Conservation (phyloP, 2,797 vertebrate species). For the Anolis apletophallus region DNA sequence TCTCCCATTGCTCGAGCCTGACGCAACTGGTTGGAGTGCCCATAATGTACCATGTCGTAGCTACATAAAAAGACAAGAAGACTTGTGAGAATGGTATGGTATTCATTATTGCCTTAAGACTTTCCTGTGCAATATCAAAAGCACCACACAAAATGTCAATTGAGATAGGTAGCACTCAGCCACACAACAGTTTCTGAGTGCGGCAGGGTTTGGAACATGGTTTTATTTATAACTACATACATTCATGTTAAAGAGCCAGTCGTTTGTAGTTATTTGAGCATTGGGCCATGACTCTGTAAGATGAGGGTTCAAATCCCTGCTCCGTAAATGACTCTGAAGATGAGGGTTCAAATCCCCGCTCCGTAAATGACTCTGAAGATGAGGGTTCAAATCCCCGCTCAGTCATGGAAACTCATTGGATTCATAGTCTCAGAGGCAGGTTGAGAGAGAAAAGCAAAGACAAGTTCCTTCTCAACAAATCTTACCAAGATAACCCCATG, state of each 20-base stretch:
- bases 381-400: too few relatives aligned
- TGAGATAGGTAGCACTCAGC: background rate
- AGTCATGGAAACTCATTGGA: too few relatives aligned
- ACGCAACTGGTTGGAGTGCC: constrained; percentile 95
- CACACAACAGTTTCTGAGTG: background rate
- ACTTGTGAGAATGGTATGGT: constrained; percentile 14
- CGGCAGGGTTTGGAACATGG: background rate
- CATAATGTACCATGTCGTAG: constrained; percentile 98
- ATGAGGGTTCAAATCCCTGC: too few relatives aligned
- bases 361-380: too few relatives aligned
- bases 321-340: too few relatives aligned
- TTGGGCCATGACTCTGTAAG: too few relatives aligned
- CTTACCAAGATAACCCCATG: too few relatives aligned
- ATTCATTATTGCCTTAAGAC: background rate
- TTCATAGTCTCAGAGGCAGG: too few relatives aligned
- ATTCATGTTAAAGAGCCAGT: background rate
- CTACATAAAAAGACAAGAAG: constrained; percentile 72
- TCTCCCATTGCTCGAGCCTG: constrained; percentile 96
- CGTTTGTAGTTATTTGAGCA: too few relatives aligned
- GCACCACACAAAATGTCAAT: background rate
- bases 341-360: too few relatives aligned
- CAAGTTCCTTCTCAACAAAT: too few relatives aligned
- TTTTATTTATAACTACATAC: background rate
- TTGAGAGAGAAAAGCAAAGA: too few relatives aligned
- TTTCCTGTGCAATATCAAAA: background rate